Base-by-base conservation (phyloP, 23 tunicate genomes). In the Corella eumyota region DNA sequence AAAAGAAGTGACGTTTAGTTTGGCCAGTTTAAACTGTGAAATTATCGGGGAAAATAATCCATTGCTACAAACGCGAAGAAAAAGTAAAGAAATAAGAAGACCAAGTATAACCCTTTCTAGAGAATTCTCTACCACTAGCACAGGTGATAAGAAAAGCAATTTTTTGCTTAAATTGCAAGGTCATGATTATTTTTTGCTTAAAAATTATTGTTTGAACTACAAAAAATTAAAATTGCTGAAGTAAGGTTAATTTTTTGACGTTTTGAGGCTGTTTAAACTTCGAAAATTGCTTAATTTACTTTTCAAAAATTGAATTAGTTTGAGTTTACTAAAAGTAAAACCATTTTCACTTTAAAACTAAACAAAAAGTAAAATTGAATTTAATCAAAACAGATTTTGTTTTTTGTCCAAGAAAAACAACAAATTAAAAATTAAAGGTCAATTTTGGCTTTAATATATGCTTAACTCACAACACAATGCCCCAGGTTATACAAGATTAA, bases 121-220 rank as follows among this genome's bases (percentile, higher is more conserved):
- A 34, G 85, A 78, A 50, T 69, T 78, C 36, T 78, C 85, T 36
- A 78, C 73, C 30, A 70, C 85, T 1, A 78, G 85, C 64, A 60
- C 76, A 71, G 88, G 88, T 79, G 58, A 20, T 28, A 15, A 6
- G 9, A 26, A 17, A n/a, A 19, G 54, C 9, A 6, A 9, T 30
- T 25, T 15, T 22, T 20, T 19, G 22, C 25, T n/a, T n/a, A n/a
- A n/a, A n/a, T n/a, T n/a, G n/a, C n/a, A n/a, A 22, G 9, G 58
- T 53, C n/a, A 22, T 53, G 22, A 40, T 11, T 40, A 9, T 15
- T 40, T 15, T 40, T 11, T 40, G 48, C 13, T 40, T 11, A 15
- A 9, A 15, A 15, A 40, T 9, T 40, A 11, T 40, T 40, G 11
- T 9, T 11, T 11, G 48, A 15, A 40, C 15, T 40, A 40, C 13